phyloP scores from a whole-genome alignment of 2,797 vertebrate species.

The Xerus rutilus region DNA sequence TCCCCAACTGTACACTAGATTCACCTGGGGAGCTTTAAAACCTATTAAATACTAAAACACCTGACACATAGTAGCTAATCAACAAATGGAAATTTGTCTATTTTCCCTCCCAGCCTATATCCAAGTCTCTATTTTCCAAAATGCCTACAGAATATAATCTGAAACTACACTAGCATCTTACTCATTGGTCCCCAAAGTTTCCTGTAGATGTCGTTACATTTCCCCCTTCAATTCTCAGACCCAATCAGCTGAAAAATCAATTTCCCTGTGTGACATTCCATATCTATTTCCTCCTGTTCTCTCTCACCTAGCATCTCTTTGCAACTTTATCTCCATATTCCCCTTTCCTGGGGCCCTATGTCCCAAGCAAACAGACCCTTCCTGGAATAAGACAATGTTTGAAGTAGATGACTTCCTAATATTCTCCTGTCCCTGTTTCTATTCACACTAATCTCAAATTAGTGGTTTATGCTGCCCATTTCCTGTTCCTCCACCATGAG shows the following conservation, averaged over 20 bases:
- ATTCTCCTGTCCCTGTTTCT: background rate
- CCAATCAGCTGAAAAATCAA: rapidly evolving
- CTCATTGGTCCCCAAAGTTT: background rate
- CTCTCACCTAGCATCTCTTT: background rate
- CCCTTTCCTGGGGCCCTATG: background rate
- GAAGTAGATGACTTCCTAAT: too few species aligned
- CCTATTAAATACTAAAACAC: slow-evolving; percentile 3
- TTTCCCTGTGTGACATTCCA: too few species aligned
- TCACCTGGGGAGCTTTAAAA: background rate
- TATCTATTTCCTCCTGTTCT: background rate
- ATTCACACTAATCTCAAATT: background rate
- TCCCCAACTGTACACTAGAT: background rate
- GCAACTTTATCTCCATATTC: background rate
- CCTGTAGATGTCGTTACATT: background rate
- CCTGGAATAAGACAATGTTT: background rate
- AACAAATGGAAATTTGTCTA: background rate
- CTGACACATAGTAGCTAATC: background rate
- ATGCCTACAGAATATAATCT: too few species aligned
- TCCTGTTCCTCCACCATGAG: too few species aligned
- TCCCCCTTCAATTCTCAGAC: background rate
- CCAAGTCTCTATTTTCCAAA: background rate
- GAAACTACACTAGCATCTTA: background rate
- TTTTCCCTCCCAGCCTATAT: background rate
- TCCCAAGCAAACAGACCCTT: background rate
- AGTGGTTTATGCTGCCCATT: background rate